Conservation (phyloP, 2,888 invertebrate genomes). For the Ectemnius continuus region DNA sequence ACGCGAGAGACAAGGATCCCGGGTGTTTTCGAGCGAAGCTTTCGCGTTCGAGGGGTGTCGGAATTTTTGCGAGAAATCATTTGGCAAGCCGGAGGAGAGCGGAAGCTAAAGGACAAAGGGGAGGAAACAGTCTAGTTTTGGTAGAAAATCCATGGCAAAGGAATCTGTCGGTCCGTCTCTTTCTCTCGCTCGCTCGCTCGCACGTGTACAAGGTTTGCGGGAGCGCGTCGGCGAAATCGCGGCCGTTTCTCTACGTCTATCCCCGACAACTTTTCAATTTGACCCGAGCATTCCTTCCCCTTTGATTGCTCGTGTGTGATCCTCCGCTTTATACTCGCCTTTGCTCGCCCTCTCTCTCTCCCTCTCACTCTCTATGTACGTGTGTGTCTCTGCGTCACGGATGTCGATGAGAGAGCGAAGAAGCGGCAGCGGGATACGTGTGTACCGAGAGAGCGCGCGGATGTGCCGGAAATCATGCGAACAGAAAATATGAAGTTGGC, state of each 20-base stretch:
- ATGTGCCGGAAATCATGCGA: constrained; percentile 28
- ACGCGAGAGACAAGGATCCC: no score
- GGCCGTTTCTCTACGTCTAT: constrained; percentile 10
- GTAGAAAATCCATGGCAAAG: no score
- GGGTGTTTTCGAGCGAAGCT: no score
- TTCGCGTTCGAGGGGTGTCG: no score
- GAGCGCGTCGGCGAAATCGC: constrained; percentile 8
- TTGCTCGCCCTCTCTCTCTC: constrained; percentile 15
- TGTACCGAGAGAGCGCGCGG: constrained; percentile 16
- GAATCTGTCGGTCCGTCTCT: no score
- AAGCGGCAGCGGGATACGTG: constrained; percentile 35
- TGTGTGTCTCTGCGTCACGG: background rate
- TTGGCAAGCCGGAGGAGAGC: no score
- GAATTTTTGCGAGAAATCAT: no score
- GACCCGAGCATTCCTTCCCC: constrained; percentile 36
- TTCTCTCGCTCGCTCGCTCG: no score
- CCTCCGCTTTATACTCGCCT: constrained; percentile 38
- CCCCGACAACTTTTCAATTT: constrained; percentile 48
- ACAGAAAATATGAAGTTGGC: constrained; percentile 50
- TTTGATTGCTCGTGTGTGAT: constrained; percentile 60
- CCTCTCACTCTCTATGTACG: no score
- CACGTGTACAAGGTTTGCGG: no score
- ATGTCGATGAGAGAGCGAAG: constrained; percentile 17
- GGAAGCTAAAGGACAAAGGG: no score
- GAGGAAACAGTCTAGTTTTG: no score